These are phyloP conservation scores for Addax nasomaculatus DNA, from an alignment of 2,113 vertebrate genomes.

Conservation along the genomic window DNA sequence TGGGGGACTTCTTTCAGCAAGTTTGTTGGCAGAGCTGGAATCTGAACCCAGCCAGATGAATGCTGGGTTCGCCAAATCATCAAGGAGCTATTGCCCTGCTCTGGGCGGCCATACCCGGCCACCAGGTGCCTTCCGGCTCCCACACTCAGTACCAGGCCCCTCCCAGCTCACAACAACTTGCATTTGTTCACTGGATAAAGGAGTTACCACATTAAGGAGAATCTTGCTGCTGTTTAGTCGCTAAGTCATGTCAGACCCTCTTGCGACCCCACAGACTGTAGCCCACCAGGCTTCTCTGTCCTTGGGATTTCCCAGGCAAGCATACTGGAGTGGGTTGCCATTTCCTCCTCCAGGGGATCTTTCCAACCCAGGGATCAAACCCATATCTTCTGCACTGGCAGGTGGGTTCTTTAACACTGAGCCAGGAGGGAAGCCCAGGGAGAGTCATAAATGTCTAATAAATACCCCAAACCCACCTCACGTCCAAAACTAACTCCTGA, in stretches of 20 bases:
- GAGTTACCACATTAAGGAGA: background rate
- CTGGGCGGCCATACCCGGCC: background rate
- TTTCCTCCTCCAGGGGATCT: background rate
- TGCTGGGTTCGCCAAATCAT: background rate
- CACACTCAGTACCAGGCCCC: background rate
- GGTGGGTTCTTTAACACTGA: background rate
- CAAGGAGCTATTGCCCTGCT: rapidly evolving
- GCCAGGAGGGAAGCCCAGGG: background rate
- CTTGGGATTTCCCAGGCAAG: background rate
- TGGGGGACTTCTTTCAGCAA: background rate
- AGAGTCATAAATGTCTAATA: background rate
- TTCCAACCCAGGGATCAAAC: background rate
- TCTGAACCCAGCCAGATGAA: background rate
- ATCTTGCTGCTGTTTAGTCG: background rate
- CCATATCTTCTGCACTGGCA: background rate
- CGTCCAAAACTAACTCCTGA: background rate
- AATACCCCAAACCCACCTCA: background rate
- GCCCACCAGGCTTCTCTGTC: background rate
- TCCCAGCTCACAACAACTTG: rapidly evolving
- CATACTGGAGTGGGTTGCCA: background rate
- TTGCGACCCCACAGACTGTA: background rate
- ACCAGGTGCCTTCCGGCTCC: too few relatives aligned
- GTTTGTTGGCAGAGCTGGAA: background rate
- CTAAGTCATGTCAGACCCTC: background rate
- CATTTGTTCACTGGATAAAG: background rate